phyloP scores from a whole-genome alignment of 2,797 vertebrate genomes.

The Falco concolor region DNA sequence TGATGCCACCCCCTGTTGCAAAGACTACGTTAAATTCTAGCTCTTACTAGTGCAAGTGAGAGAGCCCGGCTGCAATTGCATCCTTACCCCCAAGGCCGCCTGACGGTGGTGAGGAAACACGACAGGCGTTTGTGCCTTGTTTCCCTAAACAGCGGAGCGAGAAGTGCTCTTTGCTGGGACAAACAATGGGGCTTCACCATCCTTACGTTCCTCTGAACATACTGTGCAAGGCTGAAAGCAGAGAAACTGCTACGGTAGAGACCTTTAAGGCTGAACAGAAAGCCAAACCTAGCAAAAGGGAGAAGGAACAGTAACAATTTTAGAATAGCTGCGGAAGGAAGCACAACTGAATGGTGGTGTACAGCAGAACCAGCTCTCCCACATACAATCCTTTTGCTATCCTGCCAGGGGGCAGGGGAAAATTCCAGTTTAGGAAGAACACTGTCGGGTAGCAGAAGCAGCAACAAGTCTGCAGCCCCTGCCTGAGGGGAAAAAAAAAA shows the following conservation, averaged over 20 bases:
- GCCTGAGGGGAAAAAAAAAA: accelerated
- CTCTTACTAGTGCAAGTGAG: background rate
- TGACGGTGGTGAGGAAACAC: background rate
- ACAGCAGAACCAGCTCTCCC: background rate
- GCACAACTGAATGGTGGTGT: background rate
- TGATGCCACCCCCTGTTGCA: background rate
- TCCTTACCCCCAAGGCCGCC: background rate
- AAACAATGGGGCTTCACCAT: background rate
- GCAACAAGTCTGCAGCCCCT: background rate
- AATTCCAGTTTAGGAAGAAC: background rate
- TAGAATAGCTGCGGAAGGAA: background rate
- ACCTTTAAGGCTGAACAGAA: background rate
- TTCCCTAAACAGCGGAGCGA: background rate
- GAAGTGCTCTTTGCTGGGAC: background rate
- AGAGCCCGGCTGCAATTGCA: background rate
- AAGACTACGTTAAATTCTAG: background rate
- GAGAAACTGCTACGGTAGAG: background rate
- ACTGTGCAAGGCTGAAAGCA: background rate
- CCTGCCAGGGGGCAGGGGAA: background rate
- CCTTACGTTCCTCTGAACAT: accelerated
- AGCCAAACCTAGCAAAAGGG: background rate
- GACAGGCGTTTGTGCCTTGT: background rate
- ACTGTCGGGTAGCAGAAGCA: background rate
- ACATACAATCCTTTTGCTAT: background rate
- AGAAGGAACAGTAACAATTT: background rate